These are phyloP conservation scores for cattle (Bos taurus) DNA, from an alignment of 2,113 vertebrate species.

Conservation along the genomic window ARS-UCD2.0 NC_037352.1:11953001-11953500, in stretches of 20 bases:
- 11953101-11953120: neutral
- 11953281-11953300: neutral
- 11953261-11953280: neutral
- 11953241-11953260: neutral
- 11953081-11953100: neutral
- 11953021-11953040: neutral
- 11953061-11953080: neutral
- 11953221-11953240: neutral
- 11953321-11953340: neutral
- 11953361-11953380: neutral
- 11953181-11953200: neutral
- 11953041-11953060: neutral
- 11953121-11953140: neutral
- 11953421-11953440: neutral
- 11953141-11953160: neutral
- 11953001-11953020: neutral
- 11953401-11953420: neutral
- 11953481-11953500: neutral
- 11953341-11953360: neutral
- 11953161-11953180: neutral
- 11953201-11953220: neutral
- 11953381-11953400: neutral
- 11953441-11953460: neutral
- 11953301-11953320: neutral
- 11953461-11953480: neutral